These are phyloP conservation scores for Phyllotis vaccarum DNA, from an alignment of 2,797 vertebrate genomes.

Conservation along the genomic window DNA sequence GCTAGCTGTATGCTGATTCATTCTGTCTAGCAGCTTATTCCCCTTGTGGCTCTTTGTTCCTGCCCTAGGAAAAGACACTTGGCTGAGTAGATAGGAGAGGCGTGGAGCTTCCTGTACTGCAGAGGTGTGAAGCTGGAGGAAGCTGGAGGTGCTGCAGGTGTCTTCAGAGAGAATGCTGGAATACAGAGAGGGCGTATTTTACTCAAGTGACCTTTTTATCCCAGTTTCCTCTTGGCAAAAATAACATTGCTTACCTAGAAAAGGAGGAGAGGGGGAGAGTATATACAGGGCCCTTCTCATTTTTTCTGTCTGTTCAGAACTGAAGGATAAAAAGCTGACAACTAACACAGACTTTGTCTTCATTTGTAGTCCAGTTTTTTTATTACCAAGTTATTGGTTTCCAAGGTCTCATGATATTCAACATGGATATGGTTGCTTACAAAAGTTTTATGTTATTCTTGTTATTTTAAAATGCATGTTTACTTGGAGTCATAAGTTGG, in stretches of 20 bases:
- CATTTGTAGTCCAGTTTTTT: neutral
- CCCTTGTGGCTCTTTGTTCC: slow-evolving; percentile 50
- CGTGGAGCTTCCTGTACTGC: neutral
- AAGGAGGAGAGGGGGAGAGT: neutral
- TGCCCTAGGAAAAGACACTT: slow-evolving; percentile 59
- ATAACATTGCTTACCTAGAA: neutral
- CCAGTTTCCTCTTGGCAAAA: neutral
- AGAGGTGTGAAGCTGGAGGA: neutral
- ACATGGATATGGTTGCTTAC: neutral
- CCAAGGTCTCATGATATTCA: neutral
- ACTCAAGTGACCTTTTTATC: neutral
- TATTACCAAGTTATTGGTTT: neutral
- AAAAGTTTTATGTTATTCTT: slow-evolving; percentile 40
- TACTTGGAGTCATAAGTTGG: neutral
- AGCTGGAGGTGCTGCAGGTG: neutral
- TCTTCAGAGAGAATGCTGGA: neutral
- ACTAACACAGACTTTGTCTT: neutral
- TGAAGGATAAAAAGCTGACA: neutral
- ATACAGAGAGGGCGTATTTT: neutral
- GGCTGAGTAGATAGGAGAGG: slow-evolving; percentile 15
- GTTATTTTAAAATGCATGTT: neutral
- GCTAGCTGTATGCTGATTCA: slow-evolving; percentile 36
- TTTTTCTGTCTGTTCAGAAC: neutral
- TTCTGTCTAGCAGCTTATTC: slow-evolving; percentile 55
- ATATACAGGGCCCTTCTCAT: neutral